Base-by-base conservation (phyloP, 1,140 invertebrate genomes). In the Oryctes rhinoceros region DNA sequence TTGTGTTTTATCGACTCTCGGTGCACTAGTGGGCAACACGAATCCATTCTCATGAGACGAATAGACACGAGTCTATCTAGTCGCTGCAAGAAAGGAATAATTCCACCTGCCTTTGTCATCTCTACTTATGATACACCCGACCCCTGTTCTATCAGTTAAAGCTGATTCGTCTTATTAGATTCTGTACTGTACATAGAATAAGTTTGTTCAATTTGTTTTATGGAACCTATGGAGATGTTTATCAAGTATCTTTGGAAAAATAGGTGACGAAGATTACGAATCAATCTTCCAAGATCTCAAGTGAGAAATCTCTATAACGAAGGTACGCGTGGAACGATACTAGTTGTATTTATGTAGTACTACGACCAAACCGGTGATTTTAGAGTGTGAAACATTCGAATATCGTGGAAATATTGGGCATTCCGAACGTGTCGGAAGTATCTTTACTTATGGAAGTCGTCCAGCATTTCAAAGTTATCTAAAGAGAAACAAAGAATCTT, bases 381-480 rank as follows among this genome's bases (percentile, higher is more conserved):
- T 62, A 94, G 92, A 91, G 90, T 0, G 87, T 98, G 24, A 91
- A 94, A 81, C 96, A 97, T 89, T 91, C 90, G 65, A 97, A 97
- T 87, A 95, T 98, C 81, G 95, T 97, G 0, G 91, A 94, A 87
- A 96, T 97, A 82, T 91, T 95, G 74, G 95, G 94, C 13, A 93
- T 95, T 76, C 92, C 95, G 15, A 91, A 94, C 82, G 92, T 94
- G 71, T 93, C 94, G 1, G 92, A 94, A 81, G 91, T 94, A 15
- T 92, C 93, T 80, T 90, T 97, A 78, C 93, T 97, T 0, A 97
- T 97, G 96, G 96, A 98, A 87, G 97, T 93, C 85, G 89, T 97
- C 1, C 92, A 93, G 79, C 92, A 94, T 90, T 98, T 18, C 90
- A 94, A 82, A 92, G 92, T 84, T 96, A 96, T 86, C 88, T 98